phyloP scores from a whole-genome alignment of 2,888 invertebrate genomes.

The Ommatoiulus sabulosus region DNA sequence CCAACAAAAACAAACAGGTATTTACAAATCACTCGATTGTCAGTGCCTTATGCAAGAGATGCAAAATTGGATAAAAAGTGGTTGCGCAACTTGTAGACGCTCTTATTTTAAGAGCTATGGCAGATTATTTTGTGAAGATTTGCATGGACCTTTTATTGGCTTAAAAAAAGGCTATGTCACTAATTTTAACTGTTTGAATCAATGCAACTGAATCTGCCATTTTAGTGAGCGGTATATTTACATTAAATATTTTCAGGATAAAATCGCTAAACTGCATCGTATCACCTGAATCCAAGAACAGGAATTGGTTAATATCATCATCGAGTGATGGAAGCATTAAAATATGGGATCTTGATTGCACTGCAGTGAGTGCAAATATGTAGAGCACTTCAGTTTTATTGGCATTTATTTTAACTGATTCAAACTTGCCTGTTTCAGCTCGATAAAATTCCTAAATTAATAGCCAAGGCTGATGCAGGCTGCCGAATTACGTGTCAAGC shows the following conservation, averaged over 20 bases:
- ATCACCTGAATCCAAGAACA: conserved; percentile 55
- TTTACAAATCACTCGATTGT: conserved; percentile 66
- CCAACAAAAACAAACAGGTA: conserved; percentile 65
- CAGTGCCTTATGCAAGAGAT: no score
- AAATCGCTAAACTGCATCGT: conserved; percentile 76
- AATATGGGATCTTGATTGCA: conserved; percentile 74
- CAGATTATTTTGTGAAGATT: no score
- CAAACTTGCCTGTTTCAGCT: conserved; percentile 64
- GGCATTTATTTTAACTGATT: conserved; percentile 29
- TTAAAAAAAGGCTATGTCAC: no score
- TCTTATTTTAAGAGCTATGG: no score
- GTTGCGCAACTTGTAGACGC: no score
- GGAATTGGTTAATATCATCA: conserved; percentile 70
- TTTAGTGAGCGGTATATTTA: no score
- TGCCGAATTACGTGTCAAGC: conserved; percentile 81
- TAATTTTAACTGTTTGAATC: no score
- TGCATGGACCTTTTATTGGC: no score
- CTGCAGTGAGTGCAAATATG: conserved; percentile 59
- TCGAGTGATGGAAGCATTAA: conserved; percentile 85
- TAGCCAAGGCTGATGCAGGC: conserved; percentile 75
- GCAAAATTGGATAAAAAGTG: no score
- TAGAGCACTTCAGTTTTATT: neutral
- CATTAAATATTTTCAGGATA: conserved; percentile 68
- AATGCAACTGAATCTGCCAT: no score
- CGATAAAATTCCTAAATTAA: conserved; percentile 68